Evolutionary conservation across 2,888 invertebrate genomes (phyloP).

Genomic region (Anthoptus insignis): DNA sequence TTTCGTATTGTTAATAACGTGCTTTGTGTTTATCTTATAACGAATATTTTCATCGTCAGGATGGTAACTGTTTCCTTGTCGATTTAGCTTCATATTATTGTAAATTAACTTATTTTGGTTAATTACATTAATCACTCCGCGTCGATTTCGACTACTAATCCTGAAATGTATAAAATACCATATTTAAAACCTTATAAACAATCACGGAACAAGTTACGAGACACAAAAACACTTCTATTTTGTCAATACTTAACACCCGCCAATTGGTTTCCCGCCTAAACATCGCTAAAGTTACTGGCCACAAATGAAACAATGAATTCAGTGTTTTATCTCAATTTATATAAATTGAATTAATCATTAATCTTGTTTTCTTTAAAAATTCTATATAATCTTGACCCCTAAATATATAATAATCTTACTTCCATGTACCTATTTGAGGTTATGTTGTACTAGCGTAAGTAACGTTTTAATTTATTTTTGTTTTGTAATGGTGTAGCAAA

Average conservation of each 20-base stretch:
- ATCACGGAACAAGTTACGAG: too few relatives aligned
- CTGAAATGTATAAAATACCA: slow-evolving; percentile 19
- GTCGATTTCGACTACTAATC: background rate
- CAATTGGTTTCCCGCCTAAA: slow-evolving; percentile 67
- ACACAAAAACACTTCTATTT: too few relatives aligned
- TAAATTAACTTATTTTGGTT: background rate
- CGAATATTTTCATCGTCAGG: slow-evolving; percentile 79
- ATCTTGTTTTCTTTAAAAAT: background rate
- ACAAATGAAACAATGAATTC: slow-evolving; percentile 5
- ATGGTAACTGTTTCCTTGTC: slow-evolving; percentile 65
- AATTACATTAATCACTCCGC: background rate
- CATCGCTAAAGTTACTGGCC: slow-evolving; percentile 8
- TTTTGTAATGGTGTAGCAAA: slow-evolving; percentile 26
- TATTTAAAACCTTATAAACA: background rate
- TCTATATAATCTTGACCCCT: too few relatives aligned
- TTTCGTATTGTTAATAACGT: slow-evolving; percentile 60
- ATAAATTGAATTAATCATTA: too few relatives aligned
- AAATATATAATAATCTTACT: background rate
- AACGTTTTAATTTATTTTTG: slow-evolving; percentile 58
- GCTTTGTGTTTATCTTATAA: slow-evolving; percentile 74
- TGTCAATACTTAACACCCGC: background rate
- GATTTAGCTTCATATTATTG: slow-evolving; percentile 61
- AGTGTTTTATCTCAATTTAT: too few relatives aligned
- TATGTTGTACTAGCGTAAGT: slow-evolving; percentile 27
- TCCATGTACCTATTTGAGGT: slow-evolving; percentile 30